These are phyloP conservation scores for Erythrocebus patas DNA, from an alignment of 2,113 vertebrate species.

Conservation along the genomic window DNA sequence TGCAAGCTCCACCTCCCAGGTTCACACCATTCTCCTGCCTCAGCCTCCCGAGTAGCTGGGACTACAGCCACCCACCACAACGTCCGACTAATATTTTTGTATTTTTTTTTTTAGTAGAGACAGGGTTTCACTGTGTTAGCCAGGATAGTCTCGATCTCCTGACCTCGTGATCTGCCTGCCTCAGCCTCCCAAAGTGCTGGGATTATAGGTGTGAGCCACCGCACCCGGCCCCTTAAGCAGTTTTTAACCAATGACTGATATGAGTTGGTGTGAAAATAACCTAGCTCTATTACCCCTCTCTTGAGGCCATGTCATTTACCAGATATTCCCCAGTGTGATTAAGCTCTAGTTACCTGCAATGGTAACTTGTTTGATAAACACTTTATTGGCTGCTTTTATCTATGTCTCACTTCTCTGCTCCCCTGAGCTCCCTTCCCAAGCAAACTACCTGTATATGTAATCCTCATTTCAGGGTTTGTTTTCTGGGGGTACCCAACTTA, in stretches of 20 bases:
- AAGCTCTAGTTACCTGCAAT: background rate
- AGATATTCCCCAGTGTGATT: background rate
- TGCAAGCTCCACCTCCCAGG: too few relatives aligned
- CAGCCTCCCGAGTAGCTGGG: too few relatives aligned
- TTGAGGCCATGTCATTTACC: background rate
- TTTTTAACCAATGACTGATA: background rate
- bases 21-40: too few relatives aligned
- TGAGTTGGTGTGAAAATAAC: background rate
- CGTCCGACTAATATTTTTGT: too few relatives aligned
- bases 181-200: too few relatives aligned
- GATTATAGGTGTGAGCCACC: too few relatives aligned
- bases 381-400: background rate
- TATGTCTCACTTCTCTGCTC: background rate
- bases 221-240: background rate
- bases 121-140: too few relatives aligned
- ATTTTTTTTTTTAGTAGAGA: too few relatives aligned
- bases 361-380: background rate
- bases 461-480: background rate
- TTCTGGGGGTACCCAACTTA: background rate
- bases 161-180: too few relatives aligned
- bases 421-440: background rate
- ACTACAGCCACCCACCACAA: too few relatives aligned
- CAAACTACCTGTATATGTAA: background rate
- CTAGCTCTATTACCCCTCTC: background rate
- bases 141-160: too few relatives aligned